Evolutionary conservation across 2,888 invertebrate genomes (phyloP).

Genomic region (Eupithecia centaureata): DNA sequence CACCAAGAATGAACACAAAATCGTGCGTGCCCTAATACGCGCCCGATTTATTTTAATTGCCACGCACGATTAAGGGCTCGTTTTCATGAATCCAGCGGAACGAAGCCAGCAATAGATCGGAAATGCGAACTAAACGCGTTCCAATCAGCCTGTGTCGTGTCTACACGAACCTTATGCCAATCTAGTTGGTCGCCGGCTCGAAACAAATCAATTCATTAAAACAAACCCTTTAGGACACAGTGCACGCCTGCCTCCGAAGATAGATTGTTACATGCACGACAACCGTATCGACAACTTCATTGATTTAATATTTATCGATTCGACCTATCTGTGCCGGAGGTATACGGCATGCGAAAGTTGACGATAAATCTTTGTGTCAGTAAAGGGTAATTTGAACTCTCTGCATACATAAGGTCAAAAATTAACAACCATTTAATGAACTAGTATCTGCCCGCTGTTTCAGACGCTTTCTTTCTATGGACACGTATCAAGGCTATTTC

Average conservation of each 20-base stretch:
- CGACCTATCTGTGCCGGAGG: slow-evolving; percentile 37
- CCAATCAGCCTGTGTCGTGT: slow-evolving; percentile 6
- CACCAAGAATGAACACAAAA: slow-evolving; percentile 56
- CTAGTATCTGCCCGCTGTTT: no score
- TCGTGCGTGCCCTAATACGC: slow-evolving; percentile 45
- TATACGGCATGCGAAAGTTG: slow-evolving; percentile 41
- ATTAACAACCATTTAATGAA: slow-evolving; percentile 2
- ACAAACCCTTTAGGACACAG: slow-evolving; percentile 32
- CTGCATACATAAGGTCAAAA: slow-evolving; percentile 23
- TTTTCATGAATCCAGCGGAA: slow-evolving; percentile 9
- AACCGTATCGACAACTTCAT: slow-evolving; percentile 44
- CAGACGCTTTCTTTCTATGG: no score
- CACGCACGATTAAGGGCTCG: slow-evolving; percentile 38
- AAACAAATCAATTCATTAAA: slow-evolving; percentile 13
- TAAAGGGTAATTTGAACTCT: slow-evolving; percentile 36
- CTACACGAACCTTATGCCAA: slow-evolving; percentile 7
- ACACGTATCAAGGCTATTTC: no score
- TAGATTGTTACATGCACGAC: slow-evolving; percentile 38
- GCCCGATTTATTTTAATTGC: slow-evolving; percentile 45
- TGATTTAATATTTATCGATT: slow-evolving; percentile 44
- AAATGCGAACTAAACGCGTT: slow-evolving; percentile 8
- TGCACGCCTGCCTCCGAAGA: slow-evolving; percentile 37
- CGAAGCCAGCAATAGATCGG: slow-evolving; percentile 12
- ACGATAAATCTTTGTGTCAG: slow-evolving; percentile 44
- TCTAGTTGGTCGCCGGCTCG: slow-evolving; percentile 3